Conservation (phyloP, 2,797 vertebrate species). For the Pseudochromis fuscus region DNA sequence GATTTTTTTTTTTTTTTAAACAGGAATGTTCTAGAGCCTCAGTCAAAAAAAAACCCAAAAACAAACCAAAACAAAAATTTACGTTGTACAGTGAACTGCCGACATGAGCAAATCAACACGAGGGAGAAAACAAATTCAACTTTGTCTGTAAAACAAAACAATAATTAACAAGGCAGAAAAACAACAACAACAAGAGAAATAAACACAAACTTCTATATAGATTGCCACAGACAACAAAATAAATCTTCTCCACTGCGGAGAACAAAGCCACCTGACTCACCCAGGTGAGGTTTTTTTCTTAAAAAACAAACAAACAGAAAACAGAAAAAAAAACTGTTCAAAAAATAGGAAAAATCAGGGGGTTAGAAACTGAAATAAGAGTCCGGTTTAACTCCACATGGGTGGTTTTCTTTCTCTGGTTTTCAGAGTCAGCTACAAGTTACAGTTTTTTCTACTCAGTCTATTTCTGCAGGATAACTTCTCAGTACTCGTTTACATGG, state of each 20-base stretch:
- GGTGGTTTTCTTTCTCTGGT: constrained; percentile 70
- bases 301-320: constrained; percentile 71
- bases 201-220: constrained; percentile 89
- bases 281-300: constrained; percentile 68
- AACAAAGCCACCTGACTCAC: constrained; percentile 85
- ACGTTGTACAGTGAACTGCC: constrained; percentile 91
- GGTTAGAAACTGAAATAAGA: constrained; percentile 92
- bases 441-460: constrained; percentile 75
- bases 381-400: constrained; percentile 92
- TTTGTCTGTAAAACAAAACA: constrained; percentile 80
- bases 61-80: constrained; percentile 80
- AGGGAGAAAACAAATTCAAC: constrained; percentile 76
- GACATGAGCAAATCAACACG: constrained; percentile 85
- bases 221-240: constrained; percentile 94
- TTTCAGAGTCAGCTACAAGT: constrained; percentile 81
- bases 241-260: constrained; percentile 89
- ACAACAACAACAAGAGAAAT: constrained; percentile 51
- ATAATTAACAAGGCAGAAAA: constrained; percentile 76
- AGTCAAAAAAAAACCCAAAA: constrained; percentile 82
- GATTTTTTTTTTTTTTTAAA: constrained; percentile 80
- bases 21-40: constrained; percentile 95
- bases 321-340: constrained; percentile 76
- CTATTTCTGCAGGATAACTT: no score
- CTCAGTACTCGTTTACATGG: constrained; percentile 73
- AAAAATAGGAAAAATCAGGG: constrained; percentile 30